A percentile compares a stretch with the other conserved stretches of the same genome.
phyloP scores from a whole-genome alignment of 2,797 vertebrate genomes.

The Notamacropus eugenii region DNA sequence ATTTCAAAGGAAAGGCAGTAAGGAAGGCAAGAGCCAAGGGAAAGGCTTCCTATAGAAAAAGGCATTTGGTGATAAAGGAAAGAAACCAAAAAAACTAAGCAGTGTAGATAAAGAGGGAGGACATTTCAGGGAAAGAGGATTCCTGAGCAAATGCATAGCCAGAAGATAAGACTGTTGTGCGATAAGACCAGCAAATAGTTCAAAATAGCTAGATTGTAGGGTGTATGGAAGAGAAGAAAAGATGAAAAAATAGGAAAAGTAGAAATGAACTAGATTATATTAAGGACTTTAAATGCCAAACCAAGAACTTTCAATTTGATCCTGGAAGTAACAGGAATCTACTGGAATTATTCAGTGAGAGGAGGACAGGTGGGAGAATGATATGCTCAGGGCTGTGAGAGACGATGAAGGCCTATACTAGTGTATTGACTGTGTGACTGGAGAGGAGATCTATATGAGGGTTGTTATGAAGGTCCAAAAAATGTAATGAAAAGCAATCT shows the following conservation, averaged over 20 bases:
- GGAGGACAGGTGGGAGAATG: background rate
- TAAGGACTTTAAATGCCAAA: background rate
- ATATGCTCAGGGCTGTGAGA: background rate
- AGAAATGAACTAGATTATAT: background rate
- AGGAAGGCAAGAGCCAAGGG: background rate
- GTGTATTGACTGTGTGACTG: background rate
- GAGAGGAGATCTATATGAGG: background rate
- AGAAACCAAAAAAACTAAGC: background rate
- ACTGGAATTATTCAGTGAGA: background rate
- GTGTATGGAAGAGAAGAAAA: background rate
- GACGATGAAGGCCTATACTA: background rate
- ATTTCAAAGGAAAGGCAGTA: background rate
- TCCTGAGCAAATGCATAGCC: background rate
- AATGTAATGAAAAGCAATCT: background rate
- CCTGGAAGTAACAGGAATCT: background rate
- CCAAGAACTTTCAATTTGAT: background rate
- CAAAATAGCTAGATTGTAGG: background rate
- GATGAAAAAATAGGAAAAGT: background rate
- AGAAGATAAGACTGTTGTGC: background rate
- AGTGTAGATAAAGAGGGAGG: background rate
- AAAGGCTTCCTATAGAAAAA: background rate
- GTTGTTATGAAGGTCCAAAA: background rate
- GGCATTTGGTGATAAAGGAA: background rate
- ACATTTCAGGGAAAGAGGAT: background rate
- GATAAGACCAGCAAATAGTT: background rate